Conservation (phyloP, 1,140 invertebrate species). For the Drosophila chauvacae region DNA sequence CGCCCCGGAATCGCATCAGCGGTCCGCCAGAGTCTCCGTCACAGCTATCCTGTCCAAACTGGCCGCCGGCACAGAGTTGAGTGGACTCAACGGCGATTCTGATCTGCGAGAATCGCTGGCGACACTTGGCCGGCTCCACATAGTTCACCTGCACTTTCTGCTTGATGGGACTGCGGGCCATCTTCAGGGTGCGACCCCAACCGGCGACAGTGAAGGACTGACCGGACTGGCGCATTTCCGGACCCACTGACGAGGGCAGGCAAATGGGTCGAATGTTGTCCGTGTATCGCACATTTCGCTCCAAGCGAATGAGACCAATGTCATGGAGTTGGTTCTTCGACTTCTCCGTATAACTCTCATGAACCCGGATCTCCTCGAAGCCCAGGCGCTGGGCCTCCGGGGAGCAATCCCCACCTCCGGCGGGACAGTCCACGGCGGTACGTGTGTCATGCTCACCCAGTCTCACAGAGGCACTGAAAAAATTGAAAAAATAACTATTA, state of each 20-base stretch:
- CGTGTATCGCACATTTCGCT: constrained; percentile 81
- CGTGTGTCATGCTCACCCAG: constrained; percentile 86
- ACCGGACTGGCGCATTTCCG: constrained; percentile 39
- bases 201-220: constrained; percentile 87
- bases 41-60: constrained; percentile 87
- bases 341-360: constrained; percentile 83
- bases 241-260: constrained; percentile 78
- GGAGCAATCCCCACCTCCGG: constrained; percentile 65
- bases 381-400: constrained; percentile 49
- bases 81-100: constrained; percentile 62
- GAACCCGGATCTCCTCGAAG: constrained; percentile 81
- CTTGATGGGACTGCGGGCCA: constrained; percentile 69
- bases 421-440: constrained; percentile 84
- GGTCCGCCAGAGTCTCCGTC: constrained; percentile 90
- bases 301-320: constrained; percentile 85
- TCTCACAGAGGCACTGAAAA: constrained; percentile 81
- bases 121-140: constrained; percentile 57
- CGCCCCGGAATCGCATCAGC: constrained; percentile 85
- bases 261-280: constrained; percentile 87
- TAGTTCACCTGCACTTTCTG: constrained; percentile 59
- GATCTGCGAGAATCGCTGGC: constrained; percentile 52
- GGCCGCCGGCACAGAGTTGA: constrained; percentile 87
- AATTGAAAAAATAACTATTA: background rate
- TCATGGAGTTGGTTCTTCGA: constrained; percentile 82
- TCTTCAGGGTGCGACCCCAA: constrained; percentile 87